Evolutionary conservation across 2,888 invertebrate genomes (phyloP).

Genomic region (Tipula unca): DNA sequence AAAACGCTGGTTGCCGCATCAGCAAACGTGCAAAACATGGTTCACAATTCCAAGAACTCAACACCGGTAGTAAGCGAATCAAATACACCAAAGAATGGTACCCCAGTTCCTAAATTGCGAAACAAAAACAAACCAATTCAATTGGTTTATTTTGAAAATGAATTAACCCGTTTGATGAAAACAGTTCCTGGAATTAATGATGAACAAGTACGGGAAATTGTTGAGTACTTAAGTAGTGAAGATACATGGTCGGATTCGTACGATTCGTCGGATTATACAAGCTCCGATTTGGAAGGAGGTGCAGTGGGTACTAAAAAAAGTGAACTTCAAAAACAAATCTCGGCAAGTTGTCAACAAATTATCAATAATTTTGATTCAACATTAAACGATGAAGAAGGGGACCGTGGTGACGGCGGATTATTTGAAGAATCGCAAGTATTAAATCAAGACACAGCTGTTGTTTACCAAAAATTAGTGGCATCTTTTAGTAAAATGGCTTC

Average conservation of each 20-base stretch:
- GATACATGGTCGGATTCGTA: constrained; percentile 92
- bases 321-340: constrained; percentile 73
- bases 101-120: constrained; percentile 51
- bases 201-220: constrained; percentile 83
- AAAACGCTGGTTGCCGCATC: constrained; percentile 76
- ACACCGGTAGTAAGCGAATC: constrained; percentile 38
- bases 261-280: constrained; percentile 86
- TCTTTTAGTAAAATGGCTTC: constrained; percentile 71
- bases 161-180: constrained; percentile 83
- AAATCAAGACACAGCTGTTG: constrained; percentile 72
- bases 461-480: constrained; percentile 79
- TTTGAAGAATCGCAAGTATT: constrained; percentile 44
- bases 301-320: constrained; percentile 50
- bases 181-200: constrained; percentile 86
- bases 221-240: constrained; percentile 85
- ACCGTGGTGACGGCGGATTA: constrained; percentile 45
- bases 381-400: constrained; percentile 50
- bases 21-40: constrained; percentile 42
- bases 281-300: constrained; percentile 72
- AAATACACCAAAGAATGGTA: constrained; percentile 40
- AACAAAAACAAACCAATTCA: constrained; percentile 71
- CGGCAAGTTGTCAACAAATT: constrained; percentile 79
- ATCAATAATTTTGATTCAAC: constrained; percentile 71
- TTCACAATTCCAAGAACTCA: constrained; percentile 37
- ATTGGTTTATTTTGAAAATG: constrained; percentile 80